Conservation (phyloP, 2,113 vertebrate genomes). For the Capricornis sumatraensis region DNA sequence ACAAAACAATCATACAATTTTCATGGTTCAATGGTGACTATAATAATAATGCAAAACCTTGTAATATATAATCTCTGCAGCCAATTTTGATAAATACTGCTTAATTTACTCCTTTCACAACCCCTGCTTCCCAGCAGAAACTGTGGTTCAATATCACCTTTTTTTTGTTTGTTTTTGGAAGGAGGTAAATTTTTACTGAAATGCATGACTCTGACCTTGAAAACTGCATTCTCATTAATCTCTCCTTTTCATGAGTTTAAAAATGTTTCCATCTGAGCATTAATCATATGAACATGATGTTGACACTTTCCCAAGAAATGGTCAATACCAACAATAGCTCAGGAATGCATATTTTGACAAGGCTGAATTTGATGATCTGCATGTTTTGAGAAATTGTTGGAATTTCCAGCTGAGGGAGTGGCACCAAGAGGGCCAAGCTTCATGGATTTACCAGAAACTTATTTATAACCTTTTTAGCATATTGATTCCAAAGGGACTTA, state of each 20-base stretch:
- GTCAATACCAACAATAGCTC: constrained; percentile 1
- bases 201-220: constrained; percentile 8
- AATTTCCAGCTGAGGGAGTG: neutral
- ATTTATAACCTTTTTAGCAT: neutral
- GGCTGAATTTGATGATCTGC: constrained; percentile 6
- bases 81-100: neutral
- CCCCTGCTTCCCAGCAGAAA: neutral
- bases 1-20: neutral
- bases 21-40: neutral
- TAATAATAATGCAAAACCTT: neutral
- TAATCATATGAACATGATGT: neutral
- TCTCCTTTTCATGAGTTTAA: constrained; percentile 34
- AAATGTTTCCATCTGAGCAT: constrained; percentile 52
- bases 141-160: neutral
- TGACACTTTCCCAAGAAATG: constrained; percentile 30
- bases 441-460: neutral
- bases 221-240: constrained; percentile 35
- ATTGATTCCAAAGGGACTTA: neutral
- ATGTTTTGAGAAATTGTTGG: neutral
- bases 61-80: neutral
- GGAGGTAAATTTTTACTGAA: constrained; percentile 7
- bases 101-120: neutral
- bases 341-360: constrained; percentile 42
- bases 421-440: neutral
- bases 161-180: neutral